Base-by-base conservation (phyloP, 2,113 vertebrate species). In the Phoenicopterus ruber region DNA sequence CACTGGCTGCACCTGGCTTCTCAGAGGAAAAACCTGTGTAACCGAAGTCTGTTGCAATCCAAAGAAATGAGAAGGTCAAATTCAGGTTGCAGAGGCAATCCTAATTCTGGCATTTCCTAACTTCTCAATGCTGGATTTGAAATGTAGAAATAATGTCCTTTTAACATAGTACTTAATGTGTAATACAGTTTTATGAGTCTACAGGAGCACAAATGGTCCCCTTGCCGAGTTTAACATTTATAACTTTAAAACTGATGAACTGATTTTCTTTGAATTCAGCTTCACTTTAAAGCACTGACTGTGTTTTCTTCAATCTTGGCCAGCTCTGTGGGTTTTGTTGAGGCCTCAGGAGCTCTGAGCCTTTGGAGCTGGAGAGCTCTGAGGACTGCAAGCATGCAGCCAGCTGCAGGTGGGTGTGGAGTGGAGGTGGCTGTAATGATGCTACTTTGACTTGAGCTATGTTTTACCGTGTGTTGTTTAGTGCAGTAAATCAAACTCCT, bases 1-100 rank as follows among this genome's bases (percentile, higher is more conserved):
- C 25, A 0, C 34, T 47, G 49, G 5, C 54, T 80, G 72, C 11
- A 8, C 55, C 5, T 0, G 0, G 32, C 49, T 83, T 12, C 65
- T 62, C 0, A 0, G 9, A 29, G n/a, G 31, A 94, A 58, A 58
- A 81, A 55, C 17, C 67, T 22, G 42, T 5, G n/a, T 66, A 40
- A 83, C 46, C 7, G 3, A 4, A 50, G 42, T 28, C 38, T 78
- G 65, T 44, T 0, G 0, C 77, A 74, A 52, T 13, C 50, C 44
- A 71, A 28, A 40, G 55, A 54, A 73, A 50, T 17, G 70, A 88
- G 44, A 14, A 31, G 54, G 76, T 91, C 32, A 50, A 46, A 32
- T 38, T 61, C 34, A 57, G 63, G 81, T 57, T 94, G 81, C 65
- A 61, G 63, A 74, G 38, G 36, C 59, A 52, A 47, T 14, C 58